Evolutionary conservation across 2,888 invertebrate species (phyloP), one percentile per base, ranked within the genome.

Genomic region (Drosophila rubida): DNA sequence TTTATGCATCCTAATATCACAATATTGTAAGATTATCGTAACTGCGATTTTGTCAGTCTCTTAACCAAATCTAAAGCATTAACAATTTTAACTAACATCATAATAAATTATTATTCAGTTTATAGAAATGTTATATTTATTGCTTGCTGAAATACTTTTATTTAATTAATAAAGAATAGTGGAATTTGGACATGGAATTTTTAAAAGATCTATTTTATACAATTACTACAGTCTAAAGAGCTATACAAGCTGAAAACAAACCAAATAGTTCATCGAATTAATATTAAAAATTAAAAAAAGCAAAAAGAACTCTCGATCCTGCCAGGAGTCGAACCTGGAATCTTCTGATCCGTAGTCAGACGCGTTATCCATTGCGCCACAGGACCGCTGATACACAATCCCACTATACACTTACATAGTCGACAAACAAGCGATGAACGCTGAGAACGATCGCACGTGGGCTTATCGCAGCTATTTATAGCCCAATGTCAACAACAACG

Each of bases 341-440:
- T 90, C 91, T 90, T 91, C 91, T 90, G 91, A 91, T 91, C 91
- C 90, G 91, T 91, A 90, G 90, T 91, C 91, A 90, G 91, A 90
- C 90, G 90, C 90, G 90, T 90, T 90, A 91, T 90, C 90, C 90
- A 90, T 90, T 90, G 90, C 90, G 90, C 90, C 90, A 90, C 90
- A 90, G 89, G 90, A 90, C 90, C 90, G 72, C 1, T 58, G 49
- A 3, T 0, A 4, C 0, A 0, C 0, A 0, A 0, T 0, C 19
- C 19, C 19, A 7, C 14, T 37, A 42, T 63, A 32, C 4, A 19
- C 45, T 50, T 5, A 23, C n/a, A 37, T 27, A 39, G 27, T 13
- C 51, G 23, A 30, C 13, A 7, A 35, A 30, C 25, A 59, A 22
- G 32, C 14, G 11, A 3, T 11, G 13, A 49, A 14, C 7, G 11